These are phyloP conservation scores for Eumaeus atala DNA, from an alignment of 1,140 invertebrate species.

Conservation along the genomic window DNA sequence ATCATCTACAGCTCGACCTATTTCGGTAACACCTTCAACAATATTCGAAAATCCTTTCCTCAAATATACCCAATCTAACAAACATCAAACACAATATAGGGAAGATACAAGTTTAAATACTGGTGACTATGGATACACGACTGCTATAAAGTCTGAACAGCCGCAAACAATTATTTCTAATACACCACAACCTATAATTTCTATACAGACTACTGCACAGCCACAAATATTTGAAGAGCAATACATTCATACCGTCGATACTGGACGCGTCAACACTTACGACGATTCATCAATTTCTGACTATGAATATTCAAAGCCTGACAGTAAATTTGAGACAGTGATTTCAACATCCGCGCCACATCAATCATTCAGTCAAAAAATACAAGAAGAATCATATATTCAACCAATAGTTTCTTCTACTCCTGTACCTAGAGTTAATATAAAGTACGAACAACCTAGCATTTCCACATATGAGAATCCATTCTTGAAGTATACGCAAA, in stretches of 20 bases:
- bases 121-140: slow-evolving; percentile 25
- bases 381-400: slow-evolving; percentile 45
- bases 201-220: slow-evolving; percentile 21
- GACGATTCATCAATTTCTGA: slow-evolving; percentile 19
- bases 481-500: slow-evolving; percentile 52
- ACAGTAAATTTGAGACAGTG: slow-evolving; percentile 19
- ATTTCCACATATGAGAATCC: slow-evolving; percentile 62
- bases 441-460: slow-evolving; percentile 44
- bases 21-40: slow-evolving; percentile 34
- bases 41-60: slow-evolving; percentile 51
- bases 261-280: slow-evolving; percentile 20
- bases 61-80: slow-evolving; percentile 39
- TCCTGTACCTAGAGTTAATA: slow-evolving; percentile 36
- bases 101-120: slow-evolving; percentile 22
- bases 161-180: slow-evolving; percentile 20
- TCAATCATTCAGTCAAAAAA: slow-evolving; percentile 31
- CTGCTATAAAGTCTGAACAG: slow-evolving; percentile 35
- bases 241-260: slow-evolving; percentile 23
- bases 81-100: slow-evolving; percentile 38
- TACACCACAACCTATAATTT: slow-evolving; percentile 15
- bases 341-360: slow-evolving; percentile 26
- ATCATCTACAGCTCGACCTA: slow-evolving; percentile 28
- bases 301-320: slow-evolving; percentile 31
- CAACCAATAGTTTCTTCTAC: slow-evolving; percentile 47
- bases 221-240: slow-evolving; percentile 25